Evolutionary conservation across 2,797 vertebrate genomes (phyloP).

Genomic region (Neoniphon sammara): DNA sequence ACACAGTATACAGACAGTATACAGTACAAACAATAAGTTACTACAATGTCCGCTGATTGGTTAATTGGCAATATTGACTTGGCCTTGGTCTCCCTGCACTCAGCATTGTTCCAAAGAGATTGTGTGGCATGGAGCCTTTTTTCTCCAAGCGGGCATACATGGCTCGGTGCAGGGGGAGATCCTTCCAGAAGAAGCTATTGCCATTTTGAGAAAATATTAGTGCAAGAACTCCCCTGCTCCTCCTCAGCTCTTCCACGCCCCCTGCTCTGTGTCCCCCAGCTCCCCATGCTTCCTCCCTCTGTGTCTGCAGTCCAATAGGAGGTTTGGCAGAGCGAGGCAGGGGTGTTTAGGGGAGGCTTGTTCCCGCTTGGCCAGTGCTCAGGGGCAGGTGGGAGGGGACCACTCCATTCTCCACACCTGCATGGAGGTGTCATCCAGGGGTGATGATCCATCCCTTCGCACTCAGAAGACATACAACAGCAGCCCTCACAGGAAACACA

Average conservation of each 20-base stretch:
- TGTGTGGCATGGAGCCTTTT: constrained; percentile 66
- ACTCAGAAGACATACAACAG: constrained; percentile 25
- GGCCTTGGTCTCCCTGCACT: constrained; percentile 74
- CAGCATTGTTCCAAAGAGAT: constrained; percentile 78
- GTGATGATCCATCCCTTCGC: constrained; percentile 50
- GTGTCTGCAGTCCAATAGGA: constrained; percentile 81
- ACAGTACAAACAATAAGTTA: constrained; percentile 85
- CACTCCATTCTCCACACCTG: constrained; percentile 51
- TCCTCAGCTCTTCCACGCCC: constrained; percentile 61
- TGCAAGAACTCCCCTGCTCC: constrained; percentile 78
- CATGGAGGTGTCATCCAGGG: constrained; percentile 46
- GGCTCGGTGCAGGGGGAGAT: constrained; percentile 52
- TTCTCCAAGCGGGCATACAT: constrained; percentile 69
- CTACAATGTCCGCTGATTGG: constrained; percentile 71
- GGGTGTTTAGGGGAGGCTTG: constrained; percentile 55
- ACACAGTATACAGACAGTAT: constrained; percentile 79
- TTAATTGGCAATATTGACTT: constrained; percentile 49
- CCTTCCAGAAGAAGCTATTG: constrained; percentile 68
- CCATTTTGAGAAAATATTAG: constrained; percentile 75
- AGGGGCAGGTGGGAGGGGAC: constrained; percentile 50
- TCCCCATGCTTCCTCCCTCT: constrained; percentile 66
- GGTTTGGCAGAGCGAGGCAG: constrained; percentile 68
- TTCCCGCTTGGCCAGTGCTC: constrained; percentile 61
- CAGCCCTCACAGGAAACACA: constrained; percentile 90
- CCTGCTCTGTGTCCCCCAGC: constrained; percentile 41